Conservation (phyloP, 2,888 invertebrate genomes). For the Aleiodes leptofemur region DNA sequence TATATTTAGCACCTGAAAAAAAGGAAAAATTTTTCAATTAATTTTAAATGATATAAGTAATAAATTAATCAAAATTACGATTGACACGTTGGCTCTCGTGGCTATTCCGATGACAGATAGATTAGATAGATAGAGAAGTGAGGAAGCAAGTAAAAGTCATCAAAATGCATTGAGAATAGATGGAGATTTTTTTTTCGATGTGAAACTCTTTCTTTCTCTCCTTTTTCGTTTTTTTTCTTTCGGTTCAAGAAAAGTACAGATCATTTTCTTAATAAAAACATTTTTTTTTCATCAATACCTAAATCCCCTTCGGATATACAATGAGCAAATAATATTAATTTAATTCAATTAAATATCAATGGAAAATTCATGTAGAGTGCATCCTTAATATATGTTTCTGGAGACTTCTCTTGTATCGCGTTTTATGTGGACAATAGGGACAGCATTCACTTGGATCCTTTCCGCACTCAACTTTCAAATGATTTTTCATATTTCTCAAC, state of each 20-base stretch:
- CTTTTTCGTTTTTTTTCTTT: too few species aligned
- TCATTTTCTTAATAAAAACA: background rate
- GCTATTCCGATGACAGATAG: constrained; percentile 10
- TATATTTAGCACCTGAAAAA: constrained; percentile 58
- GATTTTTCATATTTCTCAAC: constrained; percentile 79
- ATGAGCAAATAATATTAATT: constrained; percentile 37
- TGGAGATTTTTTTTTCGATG: too few species aligned
- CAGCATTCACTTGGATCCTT: constrained; percentile 78
- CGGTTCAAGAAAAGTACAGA: background rate
- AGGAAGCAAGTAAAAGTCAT: constrained; percentile 21
- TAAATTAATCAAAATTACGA: background rate
- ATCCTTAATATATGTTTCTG: constrained; percentile 76
- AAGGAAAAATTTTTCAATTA: constrained; percentile 53
- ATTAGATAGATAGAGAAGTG: constrained; percentile 9
- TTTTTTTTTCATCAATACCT: background rate
- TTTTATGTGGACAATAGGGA: constrained; percentile 76
- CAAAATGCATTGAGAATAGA: background rate
- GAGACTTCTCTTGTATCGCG: constrained; percentile 77
- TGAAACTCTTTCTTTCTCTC: too few species aligned
- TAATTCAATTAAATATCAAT: background rate
- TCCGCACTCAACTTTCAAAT: constrained; percentile 79
- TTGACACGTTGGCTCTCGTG: background rate
- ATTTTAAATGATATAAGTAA: constrained; percentile 2
- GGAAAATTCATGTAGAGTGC: constrained; percentile 59
- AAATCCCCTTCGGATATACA: constrained; percentile 1